Evolutionary conservation across 2,113 vertebrate genomes (phyloP).

Genomic region (Antennarius striatus): DNA sequence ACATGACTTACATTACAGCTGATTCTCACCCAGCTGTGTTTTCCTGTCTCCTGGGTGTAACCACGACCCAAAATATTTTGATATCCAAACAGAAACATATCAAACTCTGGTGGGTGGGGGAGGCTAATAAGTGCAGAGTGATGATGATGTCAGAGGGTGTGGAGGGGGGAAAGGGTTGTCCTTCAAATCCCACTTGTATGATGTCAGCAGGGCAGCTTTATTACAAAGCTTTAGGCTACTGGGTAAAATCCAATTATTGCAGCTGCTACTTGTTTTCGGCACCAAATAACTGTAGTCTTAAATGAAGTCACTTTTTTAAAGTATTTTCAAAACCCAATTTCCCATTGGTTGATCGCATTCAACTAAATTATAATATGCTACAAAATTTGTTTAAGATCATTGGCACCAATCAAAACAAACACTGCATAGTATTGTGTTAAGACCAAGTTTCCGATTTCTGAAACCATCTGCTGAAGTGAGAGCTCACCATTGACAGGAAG

Average conservation of each 20-base stretch:
- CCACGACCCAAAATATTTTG: too few relatives aligned
- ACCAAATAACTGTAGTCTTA: neutral
- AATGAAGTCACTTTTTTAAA: constrained; percentile 2
- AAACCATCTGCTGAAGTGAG: constrained; percentile 64
- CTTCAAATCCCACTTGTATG: constrained; percentile 31
- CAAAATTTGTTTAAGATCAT: constrained; percentile 14
- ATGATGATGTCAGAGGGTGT: constrained; percentile 38
- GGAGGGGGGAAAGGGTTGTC: constrained; percentile 30
- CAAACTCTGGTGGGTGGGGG: constrained; percentile 3
- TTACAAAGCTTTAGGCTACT: constrained; percentile 46
- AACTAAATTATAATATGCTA: neutral
- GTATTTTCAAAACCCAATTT: neutral
- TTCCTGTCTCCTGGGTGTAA: too few relatives aligned
- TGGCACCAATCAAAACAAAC: constrained; percentile 22
- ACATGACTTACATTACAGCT: too few relatives aligned
- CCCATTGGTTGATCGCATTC: neutral
- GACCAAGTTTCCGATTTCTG: constrained; percentile 57
- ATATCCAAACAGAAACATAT: too few relatives aligned
- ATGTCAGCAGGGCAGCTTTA: constrained; percentile 54
- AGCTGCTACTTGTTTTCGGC: constrained; percentile 22
- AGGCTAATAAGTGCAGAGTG: constrained; percentile 23
- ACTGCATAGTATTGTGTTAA: constrained; percentile 19
- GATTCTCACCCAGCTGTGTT: too few relatives aligned
- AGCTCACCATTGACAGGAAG: constrained; percentile 62
- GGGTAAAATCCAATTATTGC: constrained; percentile 70